phyloP scores from a whole-genome alignment of 2,797 vertebrate species.

The Parauchenoglanis ngamensis region DNA sequence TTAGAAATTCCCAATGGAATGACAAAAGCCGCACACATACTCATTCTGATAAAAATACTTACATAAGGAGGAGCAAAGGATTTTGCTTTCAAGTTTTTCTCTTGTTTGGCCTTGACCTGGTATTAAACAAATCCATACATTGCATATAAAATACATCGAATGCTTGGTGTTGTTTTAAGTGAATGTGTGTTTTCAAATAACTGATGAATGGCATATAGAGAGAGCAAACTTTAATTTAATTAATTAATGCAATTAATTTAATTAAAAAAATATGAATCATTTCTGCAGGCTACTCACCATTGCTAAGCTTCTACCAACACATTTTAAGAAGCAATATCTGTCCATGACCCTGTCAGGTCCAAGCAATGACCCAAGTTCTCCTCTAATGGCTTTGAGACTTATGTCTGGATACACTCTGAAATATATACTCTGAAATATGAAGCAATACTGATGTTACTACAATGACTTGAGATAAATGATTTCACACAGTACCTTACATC shows the following conservation, averaged over 20 bases:
- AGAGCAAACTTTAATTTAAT: not conserved
- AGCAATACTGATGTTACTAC: not conserved
- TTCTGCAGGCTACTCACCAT: slow-evolving; percentile 77
- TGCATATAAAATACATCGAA: not conserved
- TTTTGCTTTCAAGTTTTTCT: slow-evolving; percentile 87
- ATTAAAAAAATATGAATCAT: no score
- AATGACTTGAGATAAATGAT: not conserved
- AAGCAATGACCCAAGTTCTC: slow-evolving; percentile 78
- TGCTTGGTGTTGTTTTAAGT: not conserved
- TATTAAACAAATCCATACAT: slow-evolving; percentile 40
- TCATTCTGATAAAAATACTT: slow-evolving; percentile 64
- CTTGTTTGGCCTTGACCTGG: slow-evolving; percentile 89
- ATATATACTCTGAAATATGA: no score
- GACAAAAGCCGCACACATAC: not conserved
- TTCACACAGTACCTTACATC: not conserved
- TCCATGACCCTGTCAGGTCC: slow-evolving; percentile 74
- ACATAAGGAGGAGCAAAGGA: slow-evolving; percentile 89
- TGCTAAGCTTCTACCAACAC: slow-evolving; percentile 87
- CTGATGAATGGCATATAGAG: not conserved
- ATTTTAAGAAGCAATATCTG: slow-evolving; percentile 89
- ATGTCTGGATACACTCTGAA: slow-evolving; percentile 85
- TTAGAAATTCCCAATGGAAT: not conserved
- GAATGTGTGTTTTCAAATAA: not conserved
- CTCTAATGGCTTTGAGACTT: slow-evolving; percentile 80
- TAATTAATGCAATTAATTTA: no score